Percentiles rank a stretch among this genome's conserved stretches.
These are phyloP conservation scores for Conchocele bisecta DNA, from an alignment of 2,888 invertebrate species.

Conservation along the genomic window DNA sequence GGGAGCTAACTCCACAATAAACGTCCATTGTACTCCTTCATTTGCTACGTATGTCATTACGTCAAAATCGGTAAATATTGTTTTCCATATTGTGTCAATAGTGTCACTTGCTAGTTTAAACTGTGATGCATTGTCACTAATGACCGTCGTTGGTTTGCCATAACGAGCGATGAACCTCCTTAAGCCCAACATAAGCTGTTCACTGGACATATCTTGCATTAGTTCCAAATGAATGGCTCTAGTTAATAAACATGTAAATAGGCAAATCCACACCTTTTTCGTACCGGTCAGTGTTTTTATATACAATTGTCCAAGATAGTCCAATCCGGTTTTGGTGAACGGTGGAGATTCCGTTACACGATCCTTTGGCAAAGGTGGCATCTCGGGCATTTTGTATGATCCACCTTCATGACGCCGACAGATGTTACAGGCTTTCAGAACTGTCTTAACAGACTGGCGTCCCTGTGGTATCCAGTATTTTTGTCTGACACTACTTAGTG, in stretches of 20 bases:
- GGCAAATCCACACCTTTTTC: too few relatives aligned
- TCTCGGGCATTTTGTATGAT: not conserved
- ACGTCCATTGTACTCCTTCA: too few relatives aligned
- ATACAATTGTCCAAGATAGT: too few relatives aligned
- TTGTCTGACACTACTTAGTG: not conserved
- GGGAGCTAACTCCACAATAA: too few relatives aligned
- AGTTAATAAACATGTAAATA: not conserved
- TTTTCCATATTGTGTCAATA: not conserved
- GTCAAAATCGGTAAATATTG: not conserved
- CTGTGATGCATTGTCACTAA: not conserved
- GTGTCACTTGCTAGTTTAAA: not conserved
- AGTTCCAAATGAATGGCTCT: slow-evolving; percentile 4
- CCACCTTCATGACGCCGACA: not conserved
- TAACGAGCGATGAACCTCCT: not conserved
- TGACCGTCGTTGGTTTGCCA: not conserved
- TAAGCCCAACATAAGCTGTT: not conserved
- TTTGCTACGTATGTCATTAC: not conserved
- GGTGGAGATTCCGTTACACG: too few relatives aligned
- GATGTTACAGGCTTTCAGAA: not conserved
- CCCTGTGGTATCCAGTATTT: not conserved
- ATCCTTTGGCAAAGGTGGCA: not conserved
- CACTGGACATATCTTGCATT: too few relatives aligned
- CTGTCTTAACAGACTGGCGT: not conserved
- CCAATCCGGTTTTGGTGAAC: too few relatives aligned
- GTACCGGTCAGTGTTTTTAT: too few relatives aligned